Percentiles rank a stretch among this genome's conserved stretches.
phyloP scores from a whole-genome alignment of 2,888 invertebrate genomes.

The Melinopterus prodromus region DNA sequence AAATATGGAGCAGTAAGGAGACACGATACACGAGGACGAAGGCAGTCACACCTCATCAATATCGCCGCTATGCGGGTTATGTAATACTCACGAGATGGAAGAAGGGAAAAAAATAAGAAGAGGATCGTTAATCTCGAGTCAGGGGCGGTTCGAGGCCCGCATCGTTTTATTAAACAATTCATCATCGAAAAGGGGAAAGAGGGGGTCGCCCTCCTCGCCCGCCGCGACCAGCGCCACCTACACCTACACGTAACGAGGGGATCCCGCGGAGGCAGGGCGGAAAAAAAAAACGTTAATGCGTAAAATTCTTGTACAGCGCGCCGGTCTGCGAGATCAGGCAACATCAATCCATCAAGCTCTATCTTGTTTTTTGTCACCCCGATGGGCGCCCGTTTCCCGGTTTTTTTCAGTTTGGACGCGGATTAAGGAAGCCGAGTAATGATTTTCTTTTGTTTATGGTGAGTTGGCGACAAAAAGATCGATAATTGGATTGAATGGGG shows the following conservation, averaged over 20 bases:
- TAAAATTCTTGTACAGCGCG: conserved; percentile 25
- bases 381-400: neutral
- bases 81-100: conserved; percentile 12
- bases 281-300: conserved; percentile 27
- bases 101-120: conserved; percentile 29
- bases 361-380: neutral
- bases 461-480: neutral
- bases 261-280: conserved; percentile 18
- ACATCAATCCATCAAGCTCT: neutral
- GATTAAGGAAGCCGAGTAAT: conserved; percentile 14
- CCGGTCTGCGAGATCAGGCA: conserved; percentile 6
- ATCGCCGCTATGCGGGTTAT: conserved; percentile 7
- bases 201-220: neutral
- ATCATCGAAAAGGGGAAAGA: conserved; percentile 25
- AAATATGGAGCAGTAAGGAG: neutral
- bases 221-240: neutral
- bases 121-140: conserved; percentile 24
- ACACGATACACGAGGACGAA: conserved; percentile 19
- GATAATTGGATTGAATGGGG: neutral
- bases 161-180: conserved; percentile 35
- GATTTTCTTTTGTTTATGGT: conserved; percentile 8
- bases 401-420: neutral
- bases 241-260: conserved; percentile 23
- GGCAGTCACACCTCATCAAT: neutral
- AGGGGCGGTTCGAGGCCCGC: conserved; percentile 22